Evolutionary conservation across 1,140 invertebrate species (phyloP), one percentile per base, ranked within the genome.

Genomic region (Habropoda laboriosa): DNA sequence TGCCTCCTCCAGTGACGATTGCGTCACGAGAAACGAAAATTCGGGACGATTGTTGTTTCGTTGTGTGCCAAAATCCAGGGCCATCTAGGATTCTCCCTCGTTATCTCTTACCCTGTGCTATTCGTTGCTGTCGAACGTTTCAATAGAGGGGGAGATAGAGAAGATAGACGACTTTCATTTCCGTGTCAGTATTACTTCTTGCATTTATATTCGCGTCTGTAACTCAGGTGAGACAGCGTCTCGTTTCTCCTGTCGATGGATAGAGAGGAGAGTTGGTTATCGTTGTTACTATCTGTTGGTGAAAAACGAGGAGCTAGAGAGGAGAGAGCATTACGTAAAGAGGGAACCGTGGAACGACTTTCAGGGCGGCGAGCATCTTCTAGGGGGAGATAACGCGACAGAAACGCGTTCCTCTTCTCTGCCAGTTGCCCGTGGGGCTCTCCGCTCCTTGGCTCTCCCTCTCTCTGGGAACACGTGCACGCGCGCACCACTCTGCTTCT

Each of bases 111-210:
- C 13, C 1, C n/a, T 10, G 18, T n/a, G 42, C 27, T 13, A n/a
- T 67, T 57, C 27, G 2, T 42, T 24, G 24, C 0, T 16, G 13
- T 21, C 51, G 1, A 30, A 45, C 49, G 35, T 24, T 35, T 71
- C 27, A 21, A 60, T 51, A 30, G 49, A 47, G 61, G 71, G 1
- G n/a, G n/a, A n/a, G n/a, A n/a, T n/a, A n/a, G n/a, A n/a, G n/a
- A n/a, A n/a, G n/a, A n/a, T n/a, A n/a, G n/a, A n/a, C n/a, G n/a
- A 67, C 66, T 68, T 72, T 67, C 51, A 61, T 63, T 79, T 74
- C 40, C 76, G 51, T 49, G 49, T 67, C 73, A 61, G 74, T 82
- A 79, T 82, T 84, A 84, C 68, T 55, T 63, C 32, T 82, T 51
- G 78, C 82, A 64, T 82, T 84, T 79, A 79, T 61, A 79, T 72